Conservation (phyloP, 2,797 vertebrate species). For the Brachymystax lenok region DNA sequence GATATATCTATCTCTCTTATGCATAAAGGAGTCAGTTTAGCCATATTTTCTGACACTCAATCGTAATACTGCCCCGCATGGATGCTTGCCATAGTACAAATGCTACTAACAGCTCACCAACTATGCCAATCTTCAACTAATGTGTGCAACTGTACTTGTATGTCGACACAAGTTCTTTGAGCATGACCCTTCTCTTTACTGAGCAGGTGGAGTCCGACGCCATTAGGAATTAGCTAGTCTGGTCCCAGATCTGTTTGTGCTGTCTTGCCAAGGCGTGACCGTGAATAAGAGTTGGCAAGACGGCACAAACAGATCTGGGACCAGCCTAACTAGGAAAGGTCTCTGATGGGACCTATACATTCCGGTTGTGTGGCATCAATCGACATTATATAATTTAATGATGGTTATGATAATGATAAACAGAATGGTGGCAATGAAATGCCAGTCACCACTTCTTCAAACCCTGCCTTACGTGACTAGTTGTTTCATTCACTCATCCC, state of each 20-base stretch:
- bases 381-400: background rate
- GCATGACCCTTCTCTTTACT: background rate
- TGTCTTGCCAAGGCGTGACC: background rate
- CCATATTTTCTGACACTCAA: background rate
- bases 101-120: background rate
- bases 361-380: slow-evolving; percentile 16
- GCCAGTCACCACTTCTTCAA: slow-evolving; percentile 30
- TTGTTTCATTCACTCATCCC: background rate
- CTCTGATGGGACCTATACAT: slow-evolving; percentile 19
- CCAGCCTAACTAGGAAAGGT: background rate
- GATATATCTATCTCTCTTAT: background rate
- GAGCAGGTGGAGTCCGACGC: background rate
- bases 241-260: background rate
- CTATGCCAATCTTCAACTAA: background rate
- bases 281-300: background rate
- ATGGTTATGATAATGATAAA: slow-evolving; percentile 20
- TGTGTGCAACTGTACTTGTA: background rate
- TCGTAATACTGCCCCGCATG: background rate
- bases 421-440: slow-evolving; percentile 30
- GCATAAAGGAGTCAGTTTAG: background rate
- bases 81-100: background rate
- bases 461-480: slow-evolving; percentile 24
- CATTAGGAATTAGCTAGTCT: background rate
- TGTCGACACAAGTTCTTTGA: background rate
- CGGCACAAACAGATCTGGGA: too few relatives aligned